Evolutionary conservation across 2,888 invertebrate species (phyloP).

Genomic region (Caenorhabditis sp.): DNA sequence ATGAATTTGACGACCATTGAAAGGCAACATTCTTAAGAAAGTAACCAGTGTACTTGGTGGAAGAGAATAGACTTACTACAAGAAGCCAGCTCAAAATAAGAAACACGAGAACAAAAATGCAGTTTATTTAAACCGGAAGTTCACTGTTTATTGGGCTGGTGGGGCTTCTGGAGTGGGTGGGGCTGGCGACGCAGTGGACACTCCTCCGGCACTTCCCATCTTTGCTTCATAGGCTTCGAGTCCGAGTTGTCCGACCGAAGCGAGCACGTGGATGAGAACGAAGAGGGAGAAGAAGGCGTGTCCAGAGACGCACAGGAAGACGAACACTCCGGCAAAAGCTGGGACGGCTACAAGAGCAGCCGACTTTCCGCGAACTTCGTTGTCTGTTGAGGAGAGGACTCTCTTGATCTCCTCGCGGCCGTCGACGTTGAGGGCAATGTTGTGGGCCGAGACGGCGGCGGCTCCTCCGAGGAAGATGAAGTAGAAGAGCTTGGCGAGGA

Average conservation of each 20-base stretch:
- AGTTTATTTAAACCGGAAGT: slow-evolving; percentile 2
- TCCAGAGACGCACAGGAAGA: slow-evolving; percentile 64
- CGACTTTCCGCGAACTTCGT: slow-evolving; percentile 57
- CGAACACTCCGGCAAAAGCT: slow-evolving; percentile 55
- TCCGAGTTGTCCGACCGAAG: slow-evolving; percentile 61
- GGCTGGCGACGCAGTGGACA: slow-evolving; percentile 5
- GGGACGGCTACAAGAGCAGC: slow-evolving; percentile 55
- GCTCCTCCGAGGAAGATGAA: slow-evolving; percentile 58
- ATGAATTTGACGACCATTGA: slow-evolving; percentile 1
- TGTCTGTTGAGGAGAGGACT: slow-evolving; percentile 41
- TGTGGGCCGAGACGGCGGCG: slow-evolving; percentile 56
- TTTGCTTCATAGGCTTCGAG: slow-evolving; percentile 62
- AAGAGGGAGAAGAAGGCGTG: slow-evolving; percentile 66
- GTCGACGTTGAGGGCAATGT: slow-evolving; percentile 60
- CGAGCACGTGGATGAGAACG: slow-evolving; percentile 63
- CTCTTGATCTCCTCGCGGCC: slow-evolving; percentile 61
- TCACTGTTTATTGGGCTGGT: slow-evolving; percentile 23
- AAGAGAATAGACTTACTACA: too few species aligned
- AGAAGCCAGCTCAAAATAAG: background rate
- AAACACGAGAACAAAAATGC: background rate
- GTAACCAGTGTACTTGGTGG: too few species aligned
- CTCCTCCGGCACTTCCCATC: slow-evolving; percentile 30
- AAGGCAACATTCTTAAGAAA: background rate
- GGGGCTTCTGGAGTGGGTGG: slow-evolving; percentile 22
- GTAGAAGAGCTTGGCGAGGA: slow-evolving; percentile 60